Evolutionary conservation across 2,888 invertebrate species (phyloP).

Genomic region (Pardosa pseudoannulata): DNA sequence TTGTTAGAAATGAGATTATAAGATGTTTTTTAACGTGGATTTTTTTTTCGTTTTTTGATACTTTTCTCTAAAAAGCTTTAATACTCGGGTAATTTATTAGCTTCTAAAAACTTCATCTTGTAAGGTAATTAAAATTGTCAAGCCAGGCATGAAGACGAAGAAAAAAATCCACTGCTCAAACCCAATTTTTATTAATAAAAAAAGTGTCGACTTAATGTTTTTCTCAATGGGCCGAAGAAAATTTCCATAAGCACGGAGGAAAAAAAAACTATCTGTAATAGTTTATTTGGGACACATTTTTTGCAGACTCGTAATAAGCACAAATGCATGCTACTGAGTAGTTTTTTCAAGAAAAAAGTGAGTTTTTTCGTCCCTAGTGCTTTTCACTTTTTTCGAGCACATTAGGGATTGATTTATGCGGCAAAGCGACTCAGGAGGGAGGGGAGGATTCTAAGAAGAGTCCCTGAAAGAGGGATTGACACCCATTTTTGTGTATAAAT

Average conservation of each 20-base stretch:
- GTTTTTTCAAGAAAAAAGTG: constrained; percentile 32
- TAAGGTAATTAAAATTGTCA: constrained; percentile 68
- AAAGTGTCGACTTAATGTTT: constrained; percentile 66
- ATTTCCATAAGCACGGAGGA: constrained; percentile 22
- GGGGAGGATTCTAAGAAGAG: constrained; percentile 16
- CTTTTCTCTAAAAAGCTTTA: constrained; percentile 29
- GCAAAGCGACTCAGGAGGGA: constrained; percentile 3
- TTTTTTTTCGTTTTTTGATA: constrained; percentile 21
- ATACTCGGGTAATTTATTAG: constrained; percentile 63
- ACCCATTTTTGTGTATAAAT: constrained; percentile 39
- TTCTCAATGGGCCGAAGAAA: constrained; percentile 65
- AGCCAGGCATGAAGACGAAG: constrained; percentile 50
- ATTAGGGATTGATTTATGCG: constrained; percentile 67
- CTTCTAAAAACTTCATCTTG: constrained; percentile 63
- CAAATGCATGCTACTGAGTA: constrained; percentile 49
- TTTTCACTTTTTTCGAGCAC: constrained; percentile 55
- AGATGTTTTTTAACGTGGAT: constrained; percentile 43
- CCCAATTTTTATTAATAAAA: constrained; percentile 50
- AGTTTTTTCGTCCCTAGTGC: constrained; percentile 53
- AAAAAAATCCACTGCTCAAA: constrained; percentile 32
- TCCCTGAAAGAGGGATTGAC: constrained; percentile 33
- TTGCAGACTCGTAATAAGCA: constrained; percentile 19
- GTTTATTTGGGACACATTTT: constrained; percentile 38
- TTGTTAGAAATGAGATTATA: constrained; percentile 66
- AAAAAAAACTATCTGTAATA: constrained; percentile 52